Base-by-base conservation (phyloP, 2,113 vertebrate genomes). In the Australoheros scitulus region DNA sequence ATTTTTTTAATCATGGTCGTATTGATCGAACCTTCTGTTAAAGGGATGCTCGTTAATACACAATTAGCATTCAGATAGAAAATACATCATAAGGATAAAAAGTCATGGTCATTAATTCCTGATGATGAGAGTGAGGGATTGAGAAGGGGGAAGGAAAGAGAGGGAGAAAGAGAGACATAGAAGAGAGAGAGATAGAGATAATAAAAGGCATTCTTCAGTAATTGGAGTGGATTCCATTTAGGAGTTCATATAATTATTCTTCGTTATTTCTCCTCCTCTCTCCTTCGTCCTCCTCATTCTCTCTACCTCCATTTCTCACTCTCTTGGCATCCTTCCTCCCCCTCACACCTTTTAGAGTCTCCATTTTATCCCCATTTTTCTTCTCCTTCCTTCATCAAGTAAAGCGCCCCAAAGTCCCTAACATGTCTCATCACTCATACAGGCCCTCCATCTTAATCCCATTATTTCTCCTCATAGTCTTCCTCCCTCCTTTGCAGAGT, bases 1-100 rank as follows among this genome's bases (percentile, higher is more conserved):
- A 36, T 17, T 32, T 77, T 63, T 74, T 7, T 24, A 56, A 88
- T 91, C 32, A 47, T 87, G 89, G 89, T 93, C 88, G 79, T 93
- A 93, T 93, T 93, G 94, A 94, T 92, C 89, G 80, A 89, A 95
- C 93, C 88, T 93, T 93, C 91, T 85, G 87, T 96, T 96, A 96
- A 96, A 96, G 95, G 95, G 95, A 94, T 95, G 93, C 95, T 95
- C 83, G 91, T 95, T 95, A 93, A 94, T 93, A 94, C 91, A 94
- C 93, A 94, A 91, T 94, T 94, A 94, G 94, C 94, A 94, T 92
- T 95, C 93, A 92, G 91, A 91, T 95, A 96, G 90, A 96, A 96
- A 95, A 95, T 93, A 93, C 91, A 92, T 94, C 85, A 83, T 93
- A 94, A 94, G 90, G 91, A 93, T 94, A 95, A 95, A 95, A 95